Evolutionary conservation across 2,888 invertebrate genomes (phyloP), one percentile per base, ranked within the genome.

Genomic region (Willowsia nigromaculata): DNA sequence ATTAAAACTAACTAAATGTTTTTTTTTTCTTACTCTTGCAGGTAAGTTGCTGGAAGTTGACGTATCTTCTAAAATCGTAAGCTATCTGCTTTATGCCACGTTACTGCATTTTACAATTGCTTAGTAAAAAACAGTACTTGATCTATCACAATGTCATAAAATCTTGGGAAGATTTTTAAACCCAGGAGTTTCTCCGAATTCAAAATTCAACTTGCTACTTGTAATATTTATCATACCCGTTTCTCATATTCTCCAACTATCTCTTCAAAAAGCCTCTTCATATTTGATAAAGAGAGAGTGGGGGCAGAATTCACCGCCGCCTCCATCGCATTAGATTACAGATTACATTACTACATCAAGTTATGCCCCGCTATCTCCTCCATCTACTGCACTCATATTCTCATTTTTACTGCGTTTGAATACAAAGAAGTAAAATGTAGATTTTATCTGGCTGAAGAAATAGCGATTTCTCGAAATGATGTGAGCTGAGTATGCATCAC

Each of bases 401-500:
- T 25, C 59, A 59, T 59, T 59, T 59, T 53, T 25, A 25, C 59
- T 27, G 30, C 27, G 25, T 18, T 47, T 43, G 68, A 50, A 83
- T 80, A 59, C 27, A 33, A 68, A 65, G 65, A 27, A 65, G 50
- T 56, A 37, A 71, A 74, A 68, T 53, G 40, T 85, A 43, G 40
- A 74, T 74, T 83, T 68, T 71, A 83, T 71, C 71, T 27, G 30
- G 11, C 47, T 65, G 18, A 47, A 50, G 82, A 83, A 37, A 71
- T 71, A 71, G 83, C 53, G 50, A 83, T 71, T 83, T 82, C 53
- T 71, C 83, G 47, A 47, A 82, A 82, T 82, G 82, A 82, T 47
- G 65, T 62, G 13, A 81, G 47, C 25, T 56, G 80, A 33, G 80
- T 37, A n/a, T 59, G 82, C 5, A 18, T 18, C 22, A 33, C 13